A percentile compares a stretch with the other conserved stretches of the same genome.
phyloP scores from a whole-genome alignment of 2,888 invertebrate species.

The Capitulum mitella region DNA sequence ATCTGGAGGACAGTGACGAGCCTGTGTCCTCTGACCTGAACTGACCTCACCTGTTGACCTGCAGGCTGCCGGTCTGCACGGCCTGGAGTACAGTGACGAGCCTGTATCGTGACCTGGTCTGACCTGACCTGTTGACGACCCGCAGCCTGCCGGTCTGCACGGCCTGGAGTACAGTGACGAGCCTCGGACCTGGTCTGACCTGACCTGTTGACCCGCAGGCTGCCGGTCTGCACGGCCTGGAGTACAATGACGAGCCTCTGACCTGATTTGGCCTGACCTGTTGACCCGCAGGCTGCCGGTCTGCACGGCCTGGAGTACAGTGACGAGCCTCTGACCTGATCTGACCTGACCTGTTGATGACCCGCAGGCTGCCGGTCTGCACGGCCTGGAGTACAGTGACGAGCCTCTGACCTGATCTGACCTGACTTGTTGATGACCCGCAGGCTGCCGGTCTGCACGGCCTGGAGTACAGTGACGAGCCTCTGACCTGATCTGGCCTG shows the following conservation, averaged over 20 bases:
- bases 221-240: slow-evolving; percentile 25
- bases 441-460: background rate
- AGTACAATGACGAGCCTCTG: background rate
- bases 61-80: background rate
- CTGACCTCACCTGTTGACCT: background rate
- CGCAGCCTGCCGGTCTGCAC: background rate
- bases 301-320: background rate
- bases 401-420: too few relatives aligned
- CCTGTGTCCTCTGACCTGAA: too few relatives aligned
- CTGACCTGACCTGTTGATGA: background rate
- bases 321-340: background rate
- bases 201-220: slow-evolving; percentile 16
- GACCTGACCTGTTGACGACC: background rate
- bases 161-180: background rate
- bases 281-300: background rate
- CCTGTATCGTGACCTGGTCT: background rate
- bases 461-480: background rate
- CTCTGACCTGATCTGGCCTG: background rate
- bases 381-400: slow-evolving; percentile 12
- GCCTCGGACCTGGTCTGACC: background rate
- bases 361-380: slow-evolving; percentile 26
- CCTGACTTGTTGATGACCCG: too few relatives aligned
- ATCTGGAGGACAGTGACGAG: background rate
- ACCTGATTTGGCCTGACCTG: too few relatives aligned
- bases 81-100: background rate